These are phyloP conservation scores for Ophthalmotilapia sp. DNA, from an alignment of 2,113 vertebrate genomes.

Conservation along the genomic window DNA sequence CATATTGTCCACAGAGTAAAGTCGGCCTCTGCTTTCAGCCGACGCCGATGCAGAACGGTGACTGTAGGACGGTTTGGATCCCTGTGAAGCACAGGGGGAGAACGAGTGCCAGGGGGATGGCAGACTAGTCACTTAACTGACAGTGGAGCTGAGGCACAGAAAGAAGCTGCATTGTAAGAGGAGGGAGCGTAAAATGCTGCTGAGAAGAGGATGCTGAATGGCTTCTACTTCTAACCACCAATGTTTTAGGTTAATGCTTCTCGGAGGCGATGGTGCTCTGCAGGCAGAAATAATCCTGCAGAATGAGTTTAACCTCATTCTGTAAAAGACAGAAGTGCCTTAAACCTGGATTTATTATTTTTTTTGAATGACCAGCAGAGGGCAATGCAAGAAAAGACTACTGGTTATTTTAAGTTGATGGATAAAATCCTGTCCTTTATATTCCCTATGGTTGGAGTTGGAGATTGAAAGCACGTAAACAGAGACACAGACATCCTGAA, in stretches of 20 bases:
- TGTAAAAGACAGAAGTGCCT: not conserved
- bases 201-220: not conserved
- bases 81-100: not conserved
- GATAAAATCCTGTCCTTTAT: not conserved
- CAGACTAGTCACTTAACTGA: not conserved
- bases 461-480: not conserved
- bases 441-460: not conserved
- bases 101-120: not conserved
- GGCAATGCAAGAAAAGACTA: not conserved
- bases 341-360: not conserved
- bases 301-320: not conserved
- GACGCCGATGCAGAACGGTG: not conserved
- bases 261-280: not conserved
- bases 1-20: conserved; percentile 15
- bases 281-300: not conserved
- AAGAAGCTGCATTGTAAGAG: not conserved
- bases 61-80: conserved; percentile 17
- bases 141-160: not conserved
- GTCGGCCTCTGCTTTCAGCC: conserved; percentile 10
- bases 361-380: not conserved
- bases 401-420: not conserved
- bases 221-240: not conserved
- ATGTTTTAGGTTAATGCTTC: not conserved
- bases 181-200: not conserved
- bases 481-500: not conserved